A percentile compares a stretch with the other conserved stretches of the same genome.
Evolutionary conservation across 2,113 vertebrate genomes (phyloP).

Genomic region (Platysternon megacephalum): DNA sequence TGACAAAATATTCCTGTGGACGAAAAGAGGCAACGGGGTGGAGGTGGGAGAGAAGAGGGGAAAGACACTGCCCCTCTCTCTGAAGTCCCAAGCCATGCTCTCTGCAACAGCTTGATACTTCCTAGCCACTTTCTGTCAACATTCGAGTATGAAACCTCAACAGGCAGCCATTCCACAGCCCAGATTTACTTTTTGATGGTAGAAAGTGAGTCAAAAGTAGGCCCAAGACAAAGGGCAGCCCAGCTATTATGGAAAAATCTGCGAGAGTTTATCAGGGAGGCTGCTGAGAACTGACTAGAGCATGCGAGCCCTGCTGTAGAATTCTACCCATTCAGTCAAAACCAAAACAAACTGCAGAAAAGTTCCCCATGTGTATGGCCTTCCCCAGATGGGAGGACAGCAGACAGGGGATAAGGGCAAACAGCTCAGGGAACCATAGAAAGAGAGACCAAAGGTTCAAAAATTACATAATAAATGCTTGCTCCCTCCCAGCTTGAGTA

Average conservation of each 20-base stretch:
- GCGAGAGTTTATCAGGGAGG: neutral
- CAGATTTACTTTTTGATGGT: neutral
- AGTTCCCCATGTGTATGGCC: neutral
- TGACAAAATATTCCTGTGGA: neutral
- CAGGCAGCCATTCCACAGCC: neutral
- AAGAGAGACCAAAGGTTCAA: neutral
- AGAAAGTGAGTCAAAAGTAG: neutral
- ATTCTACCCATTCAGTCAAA: neutral
- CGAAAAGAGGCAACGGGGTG: neutral
- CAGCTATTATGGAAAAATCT: neutral
- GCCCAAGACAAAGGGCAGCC: neutral
- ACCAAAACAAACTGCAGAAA: neutral
- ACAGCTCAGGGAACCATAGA: neutral
- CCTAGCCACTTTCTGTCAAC: conserved; percentile 14
- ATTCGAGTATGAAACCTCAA: neutral
- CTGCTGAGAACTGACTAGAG: neutral
- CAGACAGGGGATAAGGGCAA: neutral
- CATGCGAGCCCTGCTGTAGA: neutral
- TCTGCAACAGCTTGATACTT: neutral
- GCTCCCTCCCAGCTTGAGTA: neutral
- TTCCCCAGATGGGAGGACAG: neutral
- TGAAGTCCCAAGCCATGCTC: neutral
- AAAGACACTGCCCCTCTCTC: neutral
- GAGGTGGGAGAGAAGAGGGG: neutral
- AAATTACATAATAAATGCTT: neutral